Evolutionary conservation across 2,797 vertebrate genomes (phyloP).

Genomic region (Hippopotamyrus pictus): DNA sequence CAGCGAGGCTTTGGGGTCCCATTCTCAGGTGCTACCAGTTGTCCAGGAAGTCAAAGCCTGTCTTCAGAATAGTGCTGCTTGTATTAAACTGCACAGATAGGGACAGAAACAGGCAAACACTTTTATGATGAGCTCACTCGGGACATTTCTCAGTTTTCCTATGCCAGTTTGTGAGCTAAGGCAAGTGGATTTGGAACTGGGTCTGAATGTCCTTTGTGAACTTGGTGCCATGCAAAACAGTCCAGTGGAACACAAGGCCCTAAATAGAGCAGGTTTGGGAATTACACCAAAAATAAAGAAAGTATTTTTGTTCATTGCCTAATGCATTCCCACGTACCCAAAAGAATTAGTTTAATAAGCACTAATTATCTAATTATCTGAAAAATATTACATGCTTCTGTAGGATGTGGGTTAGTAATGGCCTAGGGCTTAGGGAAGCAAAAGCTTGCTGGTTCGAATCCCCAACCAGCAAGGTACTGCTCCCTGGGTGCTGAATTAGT

Average conservation of each 20-base stretch:
- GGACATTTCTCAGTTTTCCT: neutral
- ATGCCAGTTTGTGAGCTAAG: neutral
- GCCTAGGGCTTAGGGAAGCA: neutral
- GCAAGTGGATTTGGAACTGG: neutral
- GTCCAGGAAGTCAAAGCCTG: constrained; percentile 96
- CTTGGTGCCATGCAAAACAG: neutral
- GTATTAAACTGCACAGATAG: constrained; percentile 69
- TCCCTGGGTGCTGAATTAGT: neutral
- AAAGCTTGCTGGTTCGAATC: neutral
- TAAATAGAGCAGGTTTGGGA: constrained; percentile 1
- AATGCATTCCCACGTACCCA: neutral
- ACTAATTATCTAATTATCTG: neutral
- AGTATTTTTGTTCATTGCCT: neutral
- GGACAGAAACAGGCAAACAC: neutral
- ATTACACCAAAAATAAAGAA: neutral
- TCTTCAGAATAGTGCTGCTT: constrained; percentile 86
- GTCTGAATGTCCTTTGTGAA: neutral
- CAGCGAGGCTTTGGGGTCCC: constrained; percentile 30
- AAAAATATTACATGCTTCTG: constrained; percentile 6
- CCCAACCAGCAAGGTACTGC: neutral
- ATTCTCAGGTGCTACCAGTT: constrained; percentile 79
- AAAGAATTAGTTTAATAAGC: neutral
- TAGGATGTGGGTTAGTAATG: neutral
- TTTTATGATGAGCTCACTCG: neutral
- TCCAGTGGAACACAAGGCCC: neutral